Base-by-base conservation (phyloP, 1,140 invertebrate species). In the Drosophila quadrilineata region DNA sequence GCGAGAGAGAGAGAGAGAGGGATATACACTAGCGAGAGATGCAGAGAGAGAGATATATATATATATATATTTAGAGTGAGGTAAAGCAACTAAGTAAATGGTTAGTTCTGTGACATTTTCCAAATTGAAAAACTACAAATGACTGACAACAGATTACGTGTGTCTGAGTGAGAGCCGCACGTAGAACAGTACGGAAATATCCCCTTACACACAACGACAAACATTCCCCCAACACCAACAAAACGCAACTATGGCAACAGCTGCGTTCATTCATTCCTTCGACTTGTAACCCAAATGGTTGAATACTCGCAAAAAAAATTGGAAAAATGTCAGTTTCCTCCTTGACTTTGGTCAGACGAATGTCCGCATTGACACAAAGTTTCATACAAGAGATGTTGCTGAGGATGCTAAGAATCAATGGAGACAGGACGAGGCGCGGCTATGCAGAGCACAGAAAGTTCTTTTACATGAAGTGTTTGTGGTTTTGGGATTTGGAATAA, bases 121-220 rank as follows among this genome's bases (percentile, higher is more conserved):
- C 54, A 85, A 84, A 85, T 84, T 84, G 79, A 84, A 84, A 79
- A 85, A 85, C 79, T 84, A 85, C 77, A 84, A 84, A 84, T 84
- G 79, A 84, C 65, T 84, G 77, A 84, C 77, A 84, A 74, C 70
- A 85, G 77, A 77, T 84, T 85, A 84, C n/a, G 73, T 71, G 69
- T 57, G 56, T 38, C 62, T 67, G 45, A 43, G 53, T 12, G 29
- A 24, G 66, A n/a, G n/a, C n/a, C 24, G 73, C 68, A 76, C 74
- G 74, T 76, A 77, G 56, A 26, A 19, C 38, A 21, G 57, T n/a
- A n/a, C n/a, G 52, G 38, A 58, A 69, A 19, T 19, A n/a, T n/a
- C n/a, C n/a, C n/a, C n/a, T n/a, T n/a, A n/a, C n/a, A n/a, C n/a
- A n/a, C n/a, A n/a, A n/a, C n/a, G n/a, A n/a, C n/a, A n/a, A n/a